Base-by-base conservation (phyloP, 2,888 invertebrate species). In the Lepidocyrtoides sp. region DNA sequence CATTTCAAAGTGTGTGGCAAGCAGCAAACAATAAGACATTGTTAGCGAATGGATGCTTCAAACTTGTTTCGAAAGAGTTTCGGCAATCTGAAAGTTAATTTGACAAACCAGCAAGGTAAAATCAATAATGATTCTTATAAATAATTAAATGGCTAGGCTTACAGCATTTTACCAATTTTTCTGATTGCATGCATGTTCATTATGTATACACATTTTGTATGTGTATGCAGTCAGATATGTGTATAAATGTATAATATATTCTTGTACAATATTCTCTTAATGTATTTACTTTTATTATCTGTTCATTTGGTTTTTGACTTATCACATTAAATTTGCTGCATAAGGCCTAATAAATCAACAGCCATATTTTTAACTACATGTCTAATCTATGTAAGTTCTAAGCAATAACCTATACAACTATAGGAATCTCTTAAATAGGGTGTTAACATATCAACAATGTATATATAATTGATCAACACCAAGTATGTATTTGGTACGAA, bases 291-390 rank as follows among this genome's bases (percentile, higher is more conserved):
- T 23, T 12, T 81, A 51, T 66, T 72, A 36, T 66, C 63, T 69
- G 20, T 48, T 32, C 36, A 36, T 36, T 87, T 84, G 77, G 66
- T 44, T 87, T 85, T 75, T 41, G 75, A 60, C 77, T 57, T 60
- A 87, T 79, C 87, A 86, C 85, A 87, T 79, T n/a, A n/a, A n/a
- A 69, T 36, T 48, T 69, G 32, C 66, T 69, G 36, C 4, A 69
- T 66, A 26, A 66, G 32, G 36, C 32, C 66, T 32, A 36, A 7
- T n/a, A 69, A 77, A 87, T 75, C 23, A 44, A 60, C 48, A 41
- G 41, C 2, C 26, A 8, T 63, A 63, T 5, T 63, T 29, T 26
- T 29, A 63, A 26, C 29, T 3, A 51, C n/a, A n/a, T n/a, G n/a
- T n/a, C n/a, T n/a, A n/a, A n/a, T n/a, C n/a, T n/a, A n/a, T n/a